These are phyloP conservation scores for Syrista parreyssii DNA, from an alignment of 2,888 invertebrate species.

Conservation along the genomic window DNA sequence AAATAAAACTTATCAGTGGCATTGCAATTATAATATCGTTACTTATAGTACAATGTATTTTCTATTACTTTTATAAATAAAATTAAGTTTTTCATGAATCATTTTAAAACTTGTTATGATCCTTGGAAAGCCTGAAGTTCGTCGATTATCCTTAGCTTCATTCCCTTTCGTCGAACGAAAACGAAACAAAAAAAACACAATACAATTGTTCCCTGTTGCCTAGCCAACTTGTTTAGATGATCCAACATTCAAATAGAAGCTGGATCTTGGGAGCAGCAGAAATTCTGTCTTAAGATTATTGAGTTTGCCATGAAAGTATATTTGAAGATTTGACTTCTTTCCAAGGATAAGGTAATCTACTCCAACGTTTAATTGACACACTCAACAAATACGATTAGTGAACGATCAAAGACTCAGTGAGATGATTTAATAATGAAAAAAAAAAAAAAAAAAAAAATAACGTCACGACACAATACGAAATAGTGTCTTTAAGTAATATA, in stretches of 20 bases:
- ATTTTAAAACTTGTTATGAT: not conserved
- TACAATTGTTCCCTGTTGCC: conserved; percentile 42
- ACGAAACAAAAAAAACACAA: conserved; percentile 4
- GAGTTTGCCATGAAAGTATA: conserved; percentile 54
- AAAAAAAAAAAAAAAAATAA: not conserved
- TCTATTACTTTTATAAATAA: not conserved
- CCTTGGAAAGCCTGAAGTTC: not conserved
- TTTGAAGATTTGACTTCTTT: conserved; percentile 35
- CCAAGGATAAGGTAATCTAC: conserved; percentile 45
- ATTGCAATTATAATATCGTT: not conserved
- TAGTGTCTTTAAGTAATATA: not conserved
- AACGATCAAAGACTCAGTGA: not conserved
- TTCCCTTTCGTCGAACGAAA: not conserved
- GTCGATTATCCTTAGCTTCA: not conserved
- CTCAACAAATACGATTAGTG: not conserved
- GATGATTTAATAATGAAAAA: not conserved
- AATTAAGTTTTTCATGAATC: not conserved
- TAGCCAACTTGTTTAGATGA: conserved; percentile 37
- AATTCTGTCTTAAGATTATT: conserved; percentile 30
- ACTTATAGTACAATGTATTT: not conserved
- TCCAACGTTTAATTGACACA: conserved; percentile 15
- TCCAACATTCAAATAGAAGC: conserved; percentile 18
- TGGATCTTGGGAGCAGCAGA: conserved; percentile 28
- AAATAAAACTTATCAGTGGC: not conserved
- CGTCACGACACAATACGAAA: not conserved